These are phyloP conservation scores for Benitochromis conjunctus DNA, from an alignment of 2,113 vertebrate genomes.

Conservation along the genomic window DNA sequence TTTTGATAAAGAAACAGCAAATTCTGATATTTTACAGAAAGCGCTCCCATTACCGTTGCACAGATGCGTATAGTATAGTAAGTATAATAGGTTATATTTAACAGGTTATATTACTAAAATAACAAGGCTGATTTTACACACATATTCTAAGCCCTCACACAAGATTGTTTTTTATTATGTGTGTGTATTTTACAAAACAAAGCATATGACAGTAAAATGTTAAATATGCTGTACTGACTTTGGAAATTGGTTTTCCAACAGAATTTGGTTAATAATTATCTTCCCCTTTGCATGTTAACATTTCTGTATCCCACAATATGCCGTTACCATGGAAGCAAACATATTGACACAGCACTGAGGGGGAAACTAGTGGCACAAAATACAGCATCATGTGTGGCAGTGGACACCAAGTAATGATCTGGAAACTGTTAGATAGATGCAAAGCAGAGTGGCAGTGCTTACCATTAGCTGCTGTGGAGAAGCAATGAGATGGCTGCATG, in stretches of 20 bases:
- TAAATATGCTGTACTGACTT: not conserved
- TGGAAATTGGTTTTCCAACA: not conserved
- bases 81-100: not conserved
- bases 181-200: not conserved
- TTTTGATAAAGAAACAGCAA: rapidly evolving
- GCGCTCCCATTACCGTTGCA: not conserved
- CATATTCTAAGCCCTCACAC: not conserved
- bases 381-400: not conserved
- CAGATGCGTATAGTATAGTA: not conserved
- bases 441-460: not conserved
- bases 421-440: not conserved
- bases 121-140: not conserved
- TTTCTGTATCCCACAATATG: not conserved
- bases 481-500: not conserved
- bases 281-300: not conserved
- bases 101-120: not conserved
- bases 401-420: not conserved
- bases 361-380: not conserved
- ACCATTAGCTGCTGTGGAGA: not conserved
- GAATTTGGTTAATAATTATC: not conserved
- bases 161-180: not conserved
- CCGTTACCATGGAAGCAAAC: slow-evolving; percentile 3
- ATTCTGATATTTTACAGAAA: not conserved
- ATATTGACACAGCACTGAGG: not conserved
- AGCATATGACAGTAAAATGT: not conserved